A percentile compares a stretch with the other conserved stretches of the same genome.
Evolutionary conservation across 2,888 invertebrate genomes (phyloP).

Genomic region (Drosophila histrio): DNA sequence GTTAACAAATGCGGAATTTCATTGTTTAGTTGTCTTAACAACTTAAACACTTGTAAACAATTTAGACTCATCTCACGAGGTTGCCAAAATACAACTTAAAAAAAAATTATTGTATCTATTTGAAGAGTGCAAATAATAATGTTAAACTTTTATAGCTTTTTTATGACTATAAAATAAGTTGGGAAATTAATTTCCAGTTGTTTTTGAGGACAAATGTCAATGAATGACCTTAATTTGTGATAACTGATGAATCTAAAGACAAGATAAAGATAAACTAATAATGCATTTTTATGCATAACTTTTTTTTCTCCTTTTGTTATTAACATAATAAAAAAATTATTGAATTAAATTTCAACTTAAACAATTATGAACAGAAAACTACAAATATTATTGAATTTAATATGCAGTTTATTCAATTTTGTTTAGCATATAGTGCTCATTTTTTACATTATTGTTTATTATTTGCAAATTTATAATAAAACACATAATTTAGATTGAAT

Average conservation of each 20-base stretch:
- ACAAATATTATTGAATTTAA: not conserved
- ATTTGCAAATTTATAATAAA: no score
- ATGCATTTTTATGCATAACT: constrained; percentile 6
- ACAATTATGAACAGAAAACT: not conserved
- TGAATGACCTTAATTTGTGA: not conserved
- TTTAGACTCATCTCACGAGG: constrained; percentile 2
- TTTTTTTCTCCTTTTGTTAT: not conserved
- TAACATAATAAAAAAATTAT: not conserved
- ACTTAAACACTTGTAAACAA: not conserved
- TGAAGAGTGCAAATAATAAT: not conserved
- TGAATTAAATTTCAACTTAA: not conserved
- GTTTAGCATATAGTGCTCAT: not conserved
- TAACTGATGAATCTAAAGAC: not conserved
- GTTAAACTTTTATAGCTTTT: not conserved
- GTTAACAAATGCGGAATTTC: not conserved
- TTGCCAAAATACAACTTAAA: not conserved
- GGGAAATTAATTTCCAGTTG: not conserved
- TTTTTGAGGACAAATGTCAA: not conserved
- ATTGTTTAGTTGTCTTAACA: constrained; percentile 4
- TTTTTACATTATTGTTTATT: not conserved
- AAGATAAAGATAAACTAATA: constrained; percentile 4
- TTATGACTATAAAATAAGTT: not conserved
- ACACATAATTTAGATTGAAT: no score
- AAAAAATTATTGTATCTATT: not conserved
- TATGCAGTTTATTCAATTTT: not conserved